Evolutionary conservation across 1,140 invertebrate genomes (phyloP), one percentile per base, ranked within the genome.

Genomic region (Neocloeon triangulifer): DNA sequence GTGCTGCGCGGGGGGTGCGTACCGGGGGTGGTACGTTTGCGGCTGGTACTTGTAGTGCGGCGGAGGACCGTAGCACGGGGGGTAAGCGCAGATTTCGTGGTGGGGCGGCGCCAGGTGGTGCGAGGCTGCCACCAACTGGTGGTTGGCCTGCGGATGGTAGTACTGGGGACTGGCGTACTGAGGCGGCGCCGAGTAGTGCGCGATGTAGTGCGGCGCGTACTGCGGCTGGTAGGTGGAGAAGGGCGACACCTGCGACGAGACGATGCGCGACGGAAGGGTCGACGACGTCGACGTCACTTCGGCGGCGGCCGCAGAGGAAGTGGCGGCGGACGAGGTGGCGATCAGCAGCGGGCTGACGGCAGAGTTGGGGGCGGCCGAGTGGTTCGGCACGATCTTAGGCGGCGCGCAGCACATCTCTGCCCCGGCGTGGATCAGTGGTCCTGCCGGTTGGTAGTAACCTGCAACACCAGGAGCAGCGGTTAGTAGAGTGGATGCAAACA

Each of bases 401-500:
- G 41, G 43, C 14, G 28, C 41, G 39, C 8, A 41, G 41, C 22
- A 35, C 33, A 32, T 19, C 19, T 32, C 31, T 5, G 31, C 12
- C 15, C 31, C 17, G 5, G 31, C 16, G 19, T 32, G 31, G 53
- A 82, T 81, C 53, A 80, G 61, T 43, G 78, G 78, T 40, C 77
- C 78, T 45, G 78, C 78, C 45, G 78, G 77, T 57, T 82, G 78
- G 63, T 80, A 81, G 52, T 80, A 81, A 47, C 76, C 77, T 80
- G 62, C 17, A 59, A 65, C 48, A 34, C 47, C 40, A 44, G 42
- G 41, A 33, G 13, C 43, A 5, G 27, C 3, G 10, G n/a, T n/a
- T n/a, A n/a, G n/a, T n/a, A n/a, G n/a, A n/a, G n/a, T n/a, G n/a
- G n/a, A n/a, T n/a, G n/a, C n/a, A n/a, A n/a, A n/a, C n/a, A n/a